phyloP scores from a whole-genome alignment of 2,797 vertebrate species.

The Sphenodon punctatus region DNA sequence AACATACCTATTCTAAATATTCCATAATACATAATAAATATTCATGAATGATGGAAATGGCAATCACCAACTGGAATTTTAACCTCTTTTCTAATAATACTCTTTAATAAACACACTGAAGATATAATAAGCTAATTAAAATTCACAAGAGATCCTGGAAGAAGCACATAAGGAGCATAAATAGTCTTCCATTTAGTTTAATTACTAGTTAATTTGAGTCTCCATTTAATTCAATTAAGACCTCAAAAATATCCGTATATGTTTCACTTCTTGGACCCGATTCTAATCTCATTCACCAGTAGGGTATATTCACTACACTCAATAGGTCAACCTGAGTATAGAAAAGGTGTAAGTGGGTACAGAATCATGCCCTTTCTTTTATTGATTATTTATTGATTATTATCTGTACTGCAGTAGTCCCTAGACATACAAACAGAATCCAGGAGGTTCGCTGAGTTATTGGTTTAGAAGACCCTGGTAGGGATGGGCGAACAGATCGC shows the following conservation, averaged over 20 bases:
- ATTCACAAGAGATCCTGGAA: neutral
- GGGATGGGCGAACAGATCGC: too few species aligned
- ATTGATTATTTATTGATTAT: neutral
- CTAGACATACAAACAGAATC: rapidly evolving
- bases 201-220: neutral
- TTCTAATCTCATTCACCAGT: too few species aligned
- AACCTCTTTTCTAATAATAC: neutral
- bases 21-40: neutral
- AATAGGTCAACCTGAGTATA: neutral
- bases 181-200: neutral
- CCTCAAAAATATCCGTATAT: neutral
- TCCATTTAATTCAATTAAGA: neutral
- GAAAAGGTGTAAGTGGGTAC: neutral
- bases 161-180: neutral
- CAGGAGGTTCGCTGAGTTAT: too few species aligned
- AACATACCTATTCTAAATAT: conserved; percentile 2
- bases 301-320: neutral
- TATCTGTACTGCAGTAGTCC: neutral
- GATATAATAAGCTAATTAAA: neutral
- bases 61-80: conserved; percentile 12
- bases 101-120: conserved; percentile 16
- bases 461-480: too few species aligned
- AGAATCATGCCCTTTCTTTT: rapidly evolving
- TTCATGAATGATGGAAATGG: neutral
- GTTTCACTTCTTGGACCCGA: neutral